A percentile compares a stretch with the other conserved stretches of the same genome.
Conservation (phyloP, 2,797 vertebrate species). For the Masticophis lateralis region DNA sequence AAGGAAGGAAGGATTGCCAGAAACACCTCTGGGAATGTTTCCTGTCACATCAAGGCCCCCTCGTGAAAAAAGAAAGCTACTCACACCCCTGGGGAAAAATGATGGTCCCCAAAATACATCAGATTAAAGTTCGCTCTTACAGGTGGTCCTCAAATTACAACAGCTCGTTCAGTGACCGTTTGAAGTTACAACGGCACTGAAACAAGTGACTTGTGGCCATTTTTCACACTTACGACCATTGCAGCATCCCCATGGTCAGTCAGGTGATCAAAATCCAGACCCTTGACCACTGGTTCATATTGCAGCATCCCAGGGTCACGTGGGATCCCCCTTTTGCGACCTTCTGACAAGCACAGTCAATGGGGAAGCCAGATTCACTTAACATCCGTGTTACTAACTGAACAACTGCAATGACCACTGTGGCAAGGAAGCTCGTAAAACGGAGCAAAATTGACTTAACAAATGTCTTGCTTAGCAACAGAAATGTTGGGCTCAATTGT, state of each 20-base stretch:
- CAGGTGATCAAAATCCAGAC: neutral
- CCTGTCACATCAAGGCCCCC: neutral
- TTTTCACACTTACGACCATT: neutral
- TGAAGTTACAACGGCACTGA: neutral
- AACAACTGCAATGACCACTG: no score
- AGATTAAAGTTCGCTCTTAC: no score
- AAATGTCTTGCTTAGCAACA: neutral
- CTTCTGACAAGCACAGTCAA: neutral
- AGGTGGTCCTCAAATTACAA: neutral
- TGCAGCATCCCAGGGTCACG: neutral
- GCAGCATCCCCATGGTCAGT: neutral
- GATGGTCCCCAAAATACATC: neutral
- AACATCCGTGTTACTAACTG: no score
- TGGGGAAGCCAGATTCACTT: no score
- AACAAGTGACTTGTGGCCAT: neutral
- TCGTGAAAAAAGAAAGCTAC: neutral
- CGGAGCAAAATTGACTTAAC: neutral
- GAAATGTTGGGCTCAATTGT: neutral
- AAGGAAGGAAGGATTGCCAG: neutral
- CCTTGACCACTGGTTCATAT: neutral
- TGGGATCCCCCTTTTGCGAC: neutral
- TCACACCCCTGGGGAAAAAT: neutral
- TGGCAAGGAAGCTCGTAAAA: neutral
- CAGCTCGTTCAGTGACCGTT: neutral
- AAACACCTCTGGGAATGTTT: neutral